phyloP scores from a whole-genome alignment of 2,113 vertebrate species.

The human region GRCh38 chr15:70154001-70154500 shows the following conservation, averaged over 20 bases:
- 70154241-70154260: conserved; percentile 76
- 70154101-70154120: rapidly evolving
- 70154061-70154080: background rate
- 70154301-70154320: conserved; percentile 77
- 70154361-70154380: conserved; percentile 72
- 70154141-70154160: background rate
- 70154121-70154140: background rate
- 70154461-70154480: background rate
- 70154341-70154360: conserved; percentile 79
- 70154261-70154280: conserved; percentile 75
- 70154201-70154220: conserved; percentile 70
- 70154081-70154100: background rate
- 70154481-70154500: background rate
- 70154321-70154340: conserved; percentile 74
- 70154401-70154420: conserved; percentile 55
- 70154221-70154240: conserved; percentile 77
- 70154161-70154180: background rate
- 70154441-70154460: background rate
- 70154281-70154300: conserved; percentile 80
- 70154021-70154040: background rate
- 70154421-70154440: conserved; percentile 59
- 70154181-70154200: conserved; percentile 20
- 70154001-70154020: rapidly evolving
- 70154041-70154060: background rate
- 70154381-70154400: background rate